Percentiles rank a stretch among this genome's conserved stretches.
phyloP scores from a whole-genome alignment of 53 echinoderm and acorn worm species.

The Paracentrotus lividus region DNA sequence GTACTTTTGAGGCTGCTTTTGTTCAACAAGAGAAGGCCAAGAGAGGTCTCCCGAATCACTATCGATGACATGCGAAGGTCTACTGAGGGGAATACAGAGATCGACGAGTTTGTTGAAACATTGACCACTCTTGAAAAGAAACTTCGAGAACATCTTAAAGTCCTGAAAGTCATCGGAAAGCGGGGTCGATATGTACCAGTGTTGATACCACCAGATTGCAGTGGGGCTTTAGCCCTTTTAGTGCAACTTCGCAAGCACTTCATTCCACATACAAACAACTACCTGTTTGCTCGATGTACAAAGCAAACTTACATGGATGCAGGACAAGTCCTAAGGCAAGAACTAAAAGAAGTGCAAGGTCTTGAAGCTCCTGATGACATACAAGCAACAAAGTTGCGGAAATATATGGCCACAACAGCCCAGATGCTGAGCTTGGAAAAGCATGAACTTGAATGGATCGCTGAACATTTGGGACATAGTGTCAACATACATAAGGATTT shows the following conservation, averaged over 20 bases:
- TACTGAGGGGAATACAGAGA: slow-evolving; percentile 40
- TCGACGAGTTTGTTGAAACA: slow-evolving; percentile 62
- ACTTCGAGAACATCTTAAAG: slow-evolving; percentile 39
- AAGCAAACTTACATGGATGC: slow-evolving; percentile 59
- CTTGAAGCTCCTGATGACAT: slow-evolving; percentile 69
- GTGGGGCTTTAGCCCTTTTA: slow-evolving; percentile 34
- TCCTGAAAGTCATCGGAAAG: not conserved
- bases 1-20: slow-evolving; percentile 71
- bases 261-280: slow-evolving; percentile 67
- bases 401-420: slow-evolving; percentile 72
- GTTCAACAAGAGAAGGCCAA: slow-evolving; percentile 79
- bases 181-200: slow-evolving; percentile 71
- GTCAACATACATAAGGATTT: slow-evolving; percentile 73
- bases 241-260: slow-evolving; percentile 38
- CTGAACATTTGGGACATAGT: slow-evolving; percentile 75
- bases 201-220: slow-evolving; percentile 71
- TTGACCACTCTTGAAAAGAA: slow-evolving; percentile 72
- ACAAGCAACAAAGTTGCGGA: slow-evolving; percentile 61
- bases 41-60: slow-evolving; percentile 70
- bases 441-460: slow-evolving; percentile 75
- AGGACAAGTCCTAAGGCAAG: slow-evolving; percentile 48
- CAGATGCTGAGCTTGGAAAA: slow-evolving; percentile 75
- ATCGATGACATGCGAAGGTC: slow-evolving; percentile 61
- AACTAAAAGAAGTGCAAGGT: slow-evolving; percentile 47
- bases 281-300: slow-evolving; percentile 74